Evolutionary conservation across 2,888 invertebrate species (phyloP).

Genomic region (Anorthoa munda): DNA sequence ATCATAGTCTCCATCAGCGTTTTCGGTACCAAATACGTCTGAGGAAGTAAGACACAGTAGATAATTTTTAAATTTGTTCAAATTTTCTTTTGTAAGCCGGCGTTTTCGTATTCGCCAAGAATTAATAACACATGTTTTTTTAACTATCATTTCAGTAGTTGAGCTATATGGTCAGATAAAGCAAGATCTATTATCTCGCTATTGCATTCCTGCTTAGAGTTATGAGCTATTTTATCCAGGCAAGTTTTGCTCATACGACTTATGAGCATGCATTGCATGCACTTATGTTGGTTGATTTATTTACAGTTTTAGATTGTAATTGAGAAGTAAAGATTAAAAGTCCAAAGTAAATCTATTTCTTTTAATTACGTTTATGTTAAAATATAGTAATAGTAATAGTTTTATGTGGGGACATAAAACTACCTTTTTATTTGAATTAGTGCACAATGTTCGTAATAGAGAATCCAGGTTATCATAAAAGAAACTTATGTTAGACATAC

Average conservation of each 20-base stretch:
- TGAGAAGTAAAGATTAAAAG: not conserved
- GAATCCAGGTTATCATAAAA: not conserved
- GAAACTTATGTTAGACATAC: too few species aligned
- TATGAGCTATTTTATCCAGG: constrained; percentile 7
- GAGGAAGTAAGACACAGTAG: not conserved
- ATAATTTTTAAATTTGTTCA: not conserved
- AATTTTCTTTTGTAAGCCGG: not conserved
- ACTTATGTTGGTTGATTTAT: constrained; percentile 5
- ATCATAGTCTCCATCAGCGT: too few species aligned
- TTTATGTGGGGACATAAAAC: too few species aligned
- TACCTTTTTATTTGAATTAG: not conserved
- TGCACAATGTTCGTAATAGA: not conserved
- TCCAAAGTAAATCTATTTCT: not conserved
- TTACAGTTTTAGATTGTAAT: not conserved
- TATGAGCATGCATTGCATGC: too few species aligned
- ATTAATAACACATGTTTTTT: too few species aligned
- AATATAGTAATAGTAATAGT: too few species aligned
- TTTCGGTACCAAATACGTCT: not conserved
- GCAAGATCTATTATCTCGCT: constrained; percentile 8
- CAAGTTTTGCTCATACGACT: constrained; percentile 4
- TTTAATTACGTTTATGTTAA: too few species aligned
- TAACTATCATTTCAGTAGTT: not conserved
- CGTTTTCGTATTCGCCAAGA: constrained; percentile 1
- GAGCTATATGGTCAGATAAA: constrained; percentile 18
- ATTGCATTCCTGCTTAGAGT: not conserved